Percentiles rank a stretch among this genome's conserved stretches.
These are phyloP conservation scores for Poecilia latipinna DNA, from an alignment of 2,113 vertebrate genomes.

Conservation along the genomic window DNA sequence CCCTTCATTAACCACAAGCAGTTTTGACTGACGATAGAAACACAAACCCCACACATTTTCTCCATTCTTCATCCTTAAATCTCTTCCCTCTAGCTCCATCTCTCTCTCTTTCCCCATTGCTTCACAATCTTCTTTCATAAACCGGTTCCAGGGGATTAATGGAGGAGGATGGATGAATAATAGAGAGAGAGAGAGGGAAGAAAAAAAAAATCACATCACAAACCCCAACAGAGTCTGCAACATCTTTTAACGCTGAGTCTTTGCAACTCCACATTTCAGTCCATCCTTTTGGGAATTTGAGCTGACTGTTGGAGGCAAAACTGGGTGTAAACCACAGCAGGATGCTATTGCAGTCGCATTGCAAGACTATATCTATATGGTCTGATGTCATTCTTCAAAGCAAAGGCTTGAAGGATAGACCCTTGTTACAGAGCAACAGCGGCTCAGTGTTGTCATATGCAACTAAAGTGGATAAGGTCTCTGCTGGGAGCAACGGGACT, in stretches of 20 bases:
- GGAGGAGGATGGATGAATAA: constrained; percentile 33
- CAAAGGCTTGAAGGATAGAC: constrained; percentile 10
- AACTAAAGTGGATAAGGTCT: constrained; percentile 34
- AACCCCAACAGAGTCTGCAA: constrained; percentile 18
- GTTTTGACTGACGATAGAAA: constrained; percentile 22
- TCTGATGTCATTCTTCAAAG: constrained; percentile 10
- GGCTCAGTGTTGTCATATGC: constrained; percentile 42
- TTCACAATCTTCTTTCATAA: constrained; percentile 48
- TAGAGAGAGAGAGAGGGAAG: constrained; percentile 21
- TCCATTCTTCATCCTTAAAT: constrained; percentile 13
- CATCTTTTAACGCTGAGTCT: constrained; percentile 14
- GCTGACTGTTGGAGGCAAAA: constrained; percentile 23
- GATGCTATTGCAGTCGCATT: constrained; percentile 35
- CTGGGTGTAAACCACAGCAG: constrained; percentile 28
- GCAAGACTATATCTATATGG: constrained; percentile 34
- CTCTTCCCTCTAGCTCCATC: constrained; percentile 21
- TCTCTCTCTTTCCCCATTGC: constrained; percentile 21
- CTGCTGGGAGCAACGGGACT: constrained; percentile 17
- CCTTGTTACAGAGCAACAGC: constrained; percentile 11
- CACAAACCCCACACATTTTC: constrained; percentile 2
- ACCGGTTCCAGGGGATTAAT: constrained; percentile 52
- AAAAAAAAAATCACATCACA: constrained; percentile 29
- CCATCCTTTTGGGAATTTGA: constrained; percentile 37
- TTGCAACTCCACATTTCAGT: constrained; percentile 25
- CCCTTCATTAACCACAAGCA: constrained; percentile 18